Evolutionary conservation across 2,888 invertebrate genomes (phyloP), one percentile per base, ranked within the genome.

Genomic region (Tetragonula carbonaria): DNA sequence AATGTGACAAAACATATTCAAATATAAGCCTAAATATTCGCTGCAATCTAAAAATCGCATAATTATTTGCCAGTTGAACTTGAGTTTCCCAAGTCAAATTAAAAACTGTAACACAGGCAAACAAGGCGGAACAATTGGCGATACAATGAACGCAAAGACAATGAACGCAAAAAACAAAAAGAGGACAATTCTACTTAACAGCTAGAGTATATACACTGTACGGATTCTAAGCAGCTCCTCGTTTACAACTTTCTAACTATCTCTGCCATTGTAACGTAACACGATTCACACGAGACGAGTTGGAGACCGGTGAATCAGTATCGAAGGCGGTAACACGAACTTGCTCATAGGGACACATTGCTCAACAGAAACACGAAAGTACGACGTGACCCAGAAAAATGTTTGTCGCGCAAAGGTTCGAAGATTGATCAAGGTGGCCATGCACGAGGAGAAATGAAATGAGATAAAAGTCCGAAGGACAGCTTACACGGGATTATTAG

Each of bases 361-460:
- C 23, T 23, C 23, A 45, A 57, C 65, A 18, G 65, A 66, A 66
- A 53, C 57, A 71, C 68, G 83, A 83, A 83, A 83, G 83, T 83
- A 77, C 68, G 62, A 82, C 83, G 57, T 73, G 83, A 83, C 83
- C 83, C 67, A 82, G 77, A 83, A 83, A 83, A 82, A 82, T 83
- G 14, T 76, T 66, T 63, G 62, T 51, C 72, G 62, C 50, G 71
- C 1, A 14, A 55, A 63, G 23, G 55, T 82, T 83, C 57, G 62
- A 21, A 51, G 82, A 77, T 83, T 76, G 68, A 83, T 83, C 83
- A 72, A 76, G 67, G 67, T 66, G 45, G 45, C 55, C 45, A 16
- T 65, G 18, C 21, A 4, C 18, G 28, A 23, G n/a, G 57, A 33
- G 53, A 28, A 33, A 23, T 72, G 28, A 67, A 73, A 72, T 8